Evolutionary conservation across 2,888 invertebrate genomes (phyloP).

Genomic region (Synergus itoensis): DNA sequence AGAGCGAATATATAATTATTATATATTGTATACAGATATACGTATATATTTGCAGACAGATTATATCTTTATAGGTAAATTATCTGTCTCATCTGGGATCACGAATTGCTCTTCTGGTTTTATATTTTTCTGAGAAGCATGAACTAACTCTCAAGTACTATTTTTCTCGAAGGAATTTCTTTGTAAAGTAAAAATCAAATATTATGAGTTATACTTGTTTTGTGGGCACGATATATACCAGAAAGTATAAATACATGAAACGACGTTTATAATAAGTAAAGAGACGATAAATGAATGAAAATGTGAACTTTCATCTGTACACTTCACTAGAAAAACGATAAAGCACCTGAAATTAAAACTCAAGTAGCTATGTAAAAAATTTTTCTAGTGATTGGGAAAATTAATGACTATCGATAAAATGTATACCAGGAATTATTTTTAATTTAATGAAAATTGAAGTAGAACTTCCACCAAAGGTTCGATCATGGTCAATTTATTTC

Average conservation of each 20-base stretch:
- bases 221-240: neutral
- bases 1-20: constrained; percentile 50
- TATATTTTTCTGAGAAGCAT: neutral
- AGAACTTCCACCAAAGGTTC: neutral
- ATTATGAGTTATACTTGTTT: too few species aligned
- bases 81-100: constrained; percentile 8
- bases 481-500: neutral
- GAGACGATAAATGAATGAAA: neutral
- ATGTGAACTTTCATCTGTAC: neutral
- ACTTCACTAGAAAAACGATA: neutral
- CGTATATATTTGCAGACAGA: constrained; percentile 52
- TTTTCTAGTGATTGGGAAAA: neutral
- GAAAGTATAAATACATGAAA: neutral
- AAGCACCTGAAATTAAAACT: constrained; percentile 13
- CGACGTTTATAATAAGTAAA: neutral
- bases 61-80: constrained; percentile 49
- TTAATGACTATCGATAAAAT: constrained; percentile 8
- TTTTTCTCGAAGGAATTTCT: neutral
- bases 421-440: neutral
- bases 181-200: too few species aligned
- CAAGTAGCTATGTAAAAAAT: neutral
- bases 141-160: too few species aligned
- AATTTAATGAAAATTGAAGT: neutral
- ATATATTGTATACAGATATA: constrained; percentile 56
- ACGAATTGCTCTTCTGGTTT: constrained; percentile 6